Evolutionary conservation across 1,140 invertebrate species (phyloP), one percentile per base, ranked within the genome.

Genomic region (Caerostris extrusa): DNA sequence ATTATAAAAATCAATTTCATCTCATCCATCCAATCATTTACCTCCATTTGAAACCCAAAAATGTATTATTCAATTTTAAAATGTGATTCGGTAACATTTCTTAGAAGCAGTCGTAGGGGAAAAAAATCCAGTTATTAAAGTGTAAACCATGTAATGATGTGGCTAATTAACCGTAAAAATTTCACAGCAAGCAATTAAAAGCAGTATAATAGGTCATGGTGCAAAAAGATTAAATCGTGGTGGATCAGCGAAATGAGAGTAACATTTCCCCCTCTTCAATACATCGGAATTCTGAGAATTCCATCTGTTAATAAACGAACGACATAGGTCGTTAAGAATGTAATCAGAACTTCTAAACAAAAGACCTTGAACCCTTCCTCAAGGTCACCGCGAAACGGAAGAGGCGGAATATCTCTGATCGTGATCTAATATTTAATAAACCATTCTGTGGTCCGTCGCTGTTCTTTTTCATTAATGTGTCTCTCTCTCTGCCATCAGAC

Each of bases 351-450:
- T 77, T 50, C 71, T n/a, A 19, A 58, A 85, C n/a, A 56, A 56
- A 56, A 58, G 55, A 85, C 82, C 82, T 85, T 85, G 82, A 85
- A 85, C 82, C 82, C 17, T n/a, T 57, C 57, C 8, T n/a, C 82
- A 85, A 85, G 82, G 82, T 85, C 82, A 85, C 55, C 14, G 55
- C 4, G 55, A 57, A 57, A 56, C 17, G 82, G 56, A 56, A 85
- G 82, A 85, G 55, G 57, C 55, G 55, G 12, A 77, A 85, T 57
- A 85, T 85, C 77, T 81, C 57, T 57, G 82, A 85, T 85, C 82
- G 57, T 85, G 55, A 85, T 85, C 82, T 85, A 57, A 58, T 85
- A n/a, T 85, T 85, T 85, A 85, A 85, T 85, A 85, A 85, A 85
- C 82, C 82, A 85, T 85, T 34, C 17, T 7, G 55, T 3, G 4